These are phyloP conservation scores for Erannis defoliaria DNA, from an alignment of 2,888 invertebrate species.

Conservation along the genomic window DNA sequence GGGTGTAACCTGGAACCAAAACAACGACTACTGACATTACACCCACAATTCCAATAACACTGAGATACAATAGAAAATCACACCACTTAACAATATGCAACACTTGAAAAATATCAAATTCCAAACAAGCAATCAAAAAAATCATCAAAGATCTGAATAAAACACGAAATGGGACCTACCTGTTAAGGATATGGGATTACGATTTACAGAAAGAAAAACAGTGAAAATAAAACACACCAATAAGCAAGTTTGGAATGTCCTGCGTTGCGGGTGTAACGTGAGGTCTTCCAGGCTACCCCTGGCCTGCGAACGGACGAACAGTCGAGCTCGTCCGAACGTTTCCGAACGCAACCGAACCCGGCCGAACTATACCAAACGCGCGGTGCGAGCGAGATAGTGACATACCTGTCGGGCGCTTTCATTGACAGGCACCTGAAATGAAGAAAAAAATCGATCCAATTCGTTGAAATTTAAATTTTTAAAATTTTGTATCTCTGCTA, in stretches of 20 bases:
- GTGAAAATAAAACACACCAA: conserved; percentile 80
- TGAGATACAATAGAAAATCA: conserved; percentile 72
- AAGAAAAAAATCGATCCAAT: conserved; percentile 89
- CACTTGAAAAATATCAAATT: conserved; percentile 62
- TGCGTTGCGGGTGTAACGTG: conserved; percentile 84
- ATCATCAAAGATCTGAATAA: conserved; percentile 64
- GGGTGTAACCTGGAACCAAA: conserved; percentile 86
- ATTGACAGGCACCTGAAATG: conserved; percentile 91
- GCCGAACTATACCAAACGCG: conserved; percentile 82
- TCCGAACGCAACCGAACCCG: conserved; percentile 80
- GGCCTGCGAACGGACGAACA: conserved; percentile 74
- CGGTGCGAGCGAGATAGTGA: conserved; percentile 79
- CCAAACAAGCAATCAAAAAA: conserved; percentile 75
- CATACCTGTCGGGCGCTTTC: conserved; percentile 92
- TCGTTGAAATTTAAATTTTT: conserved; percentile 86
- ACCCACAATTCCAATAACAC: conserved; percentile 75
- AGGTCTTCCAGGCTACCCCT: conserved; percentile 85
- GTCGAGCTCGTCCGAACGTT: conserved; percentile 77
- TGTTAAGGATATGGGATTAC: conserved; percentile 60
- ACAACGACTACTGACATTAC: conserved; percentile 83
- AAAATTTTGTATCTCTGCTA: conserved; percentile 63
- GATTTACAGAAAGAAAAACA: conserved; percentile 61
- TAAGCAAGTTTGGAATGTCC: conserved; percentile 82
- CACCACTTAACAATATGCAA: conserved; percentile 78
- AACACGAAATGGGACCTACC: conserved; percentile 76